phyloP scores from a whole-genome alignment of 1,140 invertebrate species.

The Phymorhynchus buccinoides region DNA sequence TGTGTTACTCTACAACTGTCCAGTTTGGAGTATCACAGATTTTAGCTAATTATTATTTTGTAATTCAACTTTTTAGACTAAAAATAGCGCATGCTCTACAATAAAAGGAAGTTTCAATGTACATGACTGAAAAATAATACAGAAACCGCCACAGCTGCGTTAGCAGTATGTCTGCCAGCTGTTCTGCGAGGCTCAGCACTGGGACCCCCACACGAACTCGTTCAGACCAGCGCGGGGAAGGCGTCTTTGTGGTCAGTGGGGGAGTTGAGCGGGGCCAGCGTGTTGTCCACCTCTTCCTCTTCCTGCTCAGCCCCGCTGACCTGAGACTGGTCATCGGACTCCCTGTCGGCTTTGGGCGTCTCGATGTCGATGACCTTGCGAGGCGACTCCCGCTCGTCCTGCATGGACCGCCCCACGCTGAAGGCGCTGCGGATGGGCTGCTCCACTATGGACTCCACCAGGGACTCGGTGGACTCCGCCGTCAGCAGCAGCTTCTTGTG shows the following conservation, averaged over 20 bases:
- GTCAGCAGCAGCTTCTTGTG: constrained; percentile 32
- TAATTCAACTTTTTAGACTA: too few relatives aligned
- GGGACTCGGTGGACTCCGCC: constrained; percentile 15
- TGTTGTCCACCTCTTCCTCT: constrained; percentile 11
- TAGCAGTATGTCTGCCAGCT: background rate
- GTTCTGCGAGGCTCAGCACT: background rate
- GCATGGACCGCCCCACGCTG: background rate
- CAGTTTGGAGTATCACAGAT: too few relatives aligned
- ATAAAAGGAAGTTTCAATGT: too few relatives aligned
- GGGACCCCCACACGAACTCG: background rate
- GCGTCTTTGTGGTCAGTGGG: constrained; percentile 23
- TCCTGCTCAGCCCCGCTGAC: constrained; percentile 1
- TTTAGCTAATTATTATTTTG: too few relatives aligned
- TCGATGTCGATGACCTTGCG: constrained; percentile 29
- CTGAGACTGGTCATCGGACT: background rate
- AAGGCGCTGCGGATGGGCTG: background rate
- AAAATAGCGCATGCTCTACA: too few relatives aligned
- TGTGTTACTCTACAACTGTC: too few relatives aligned
- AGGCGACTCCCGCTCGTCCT: constrained; percentile 18
- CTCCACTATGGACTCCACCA: constrained; percentile 9
- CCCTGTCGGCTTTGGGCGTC: constrained; percentile 19
- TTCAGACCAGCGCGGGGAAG: background rate
- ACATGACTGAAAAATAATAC: background rate
- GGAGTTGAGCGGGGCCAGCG: constrained; percentile 26
- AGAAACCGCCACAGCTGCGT: too few relatives aligned